Evolutionary conservation across 2,888 invertebrate genomes (phyloP), one percentile per base, ranked within the genome.

Genomic region (Scaptomyza caliginosa): DNA sequence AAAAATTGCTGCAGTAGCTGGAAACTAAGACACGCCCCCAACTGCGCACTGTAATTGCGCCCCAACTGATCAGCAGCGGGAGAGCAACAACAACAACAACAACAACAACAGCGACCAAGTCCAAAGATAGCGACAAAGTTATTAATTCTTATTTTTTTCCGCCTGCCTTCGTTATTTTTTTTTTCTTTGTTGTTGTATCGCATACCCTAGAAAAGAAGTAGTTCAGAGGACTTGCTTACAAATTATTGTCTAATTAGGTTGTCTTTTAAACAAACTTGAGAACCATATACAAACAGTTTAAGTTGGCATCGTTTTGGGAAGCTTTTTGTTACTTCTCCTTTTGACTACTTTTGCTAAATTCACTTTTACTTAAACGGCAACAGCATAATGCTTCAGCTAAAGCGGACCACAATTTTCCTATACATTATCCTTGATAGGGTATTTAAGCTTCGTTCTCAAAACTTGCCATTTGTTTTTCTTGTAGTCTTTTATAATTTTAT

Each of bases 41-140:
- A 65, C 72, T 48, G 72, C 26, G 74, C 71, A 71, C 74, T 76
- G 72, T 74, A 88, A 87, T 88, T 86, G 86, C 81, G 79, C 72
- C 87, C 85, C 56, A 67, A 48, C 68, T 75, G 82, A 88, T 87
- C 88, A 85, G 72, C 71, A 52, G 50, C 60, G 52, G 62, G 52
- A 62, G 62, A 39, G 48, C 51, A 30, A 54, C 55, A n/a, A 8
- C 28, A 43, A 17, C 28, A 45, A 6, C 13, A 13, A 3, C 46
- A 21, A 16, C 21, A 21, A 32, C 21, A 46, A 46, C 45, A 49
- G 63, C 59, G 52, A 46, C 19, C 59, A 30, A 52, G 52, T 51
- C 48, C 51, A 57, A 56, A 51, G 57, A 57, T 46, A 67, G 70
- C 60, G 70, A 70, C 59, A 69, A 71, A 69, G 60, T 71, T 70